phyloP scores from a whole-genome alignment of 2,888 invertebrate genomes.

The Clusia tigrina region DNA sequence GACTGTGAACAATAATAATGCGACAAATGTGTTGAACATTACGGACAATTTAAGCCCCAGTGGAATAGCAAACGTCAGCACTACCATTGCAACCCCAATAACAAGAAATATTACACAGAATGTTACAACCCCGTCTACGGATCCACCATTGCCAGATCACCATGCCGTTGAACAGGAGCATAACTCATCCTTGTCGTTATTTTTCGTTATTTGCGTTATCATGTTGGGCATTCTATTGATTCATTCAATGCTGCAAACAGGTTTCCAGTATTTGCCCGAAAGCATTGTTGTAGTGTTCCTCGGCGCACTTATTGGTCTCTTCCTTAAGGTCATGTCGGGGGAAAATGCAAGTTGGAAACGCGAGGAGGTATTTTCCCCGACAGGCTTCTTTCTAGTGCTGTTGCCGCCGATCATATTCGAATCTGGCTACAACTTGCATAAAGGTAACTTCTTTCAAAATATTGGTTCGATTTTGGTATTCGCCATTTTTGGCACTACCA shows the following conservation, averaged over 20 bases:
- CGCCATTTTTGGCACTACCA: slow-evolving; percentile 96
- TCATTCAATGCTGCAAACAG: slow-evolving; percentile 93
- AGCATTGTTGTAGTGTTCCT: slow-evolving; percentile 96
- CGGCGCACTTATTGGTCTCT: slow-evolving; percentile 90
- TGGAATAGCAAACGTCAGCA: slow-evolving; percentile 20
- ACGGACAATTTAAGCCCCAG: slow-evolving; percentile 17
- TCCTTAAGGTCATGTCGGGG: slow-evolving; percentile 87
- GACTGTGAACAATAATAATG: slow-evolving; percentile 6
- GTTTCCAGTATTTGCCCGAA: slow-evolving; percentile 96
- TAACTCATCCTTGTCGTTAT: slow-evolving; percentile 95
- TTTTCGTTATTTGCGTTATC: slow-evolving; percentile 95
- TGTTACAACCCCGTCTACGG: slow-evolving; percentile 70
- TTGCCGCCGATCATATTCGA: slow-evolving; percentile 99
- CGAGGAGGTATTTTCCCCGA: slow-evolving; percentile 98
- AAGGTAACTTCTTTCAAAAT: slow-evolving; percentile 96
- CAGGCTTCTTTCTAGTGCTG: slow-evolving; percentile 95
- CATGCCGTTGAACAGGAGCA: slow-evolving; percentile 95
- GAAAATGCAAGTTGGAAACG: slow-evolving; percentile 92
- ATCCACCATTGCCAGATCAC: slow-evolving; percentile 85
- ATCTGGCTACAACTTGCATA: slow-evolving; percentile 98
- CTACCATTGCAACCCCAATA: slow-evolving; percentile 14
- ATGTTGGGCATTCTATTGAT: slow-evolving; percentile 94
- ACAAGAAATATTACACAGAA: slow-evolving; percentile 38
- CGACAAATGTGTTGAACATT: slow-evolving; percentile 16
- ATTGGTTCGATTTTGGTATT: slow-evolving; percentile 98